Evolutionary conservation across 1,140 invertebrate species (phyloP).

Genomic region (Pseudoatta argentina): DNA sequence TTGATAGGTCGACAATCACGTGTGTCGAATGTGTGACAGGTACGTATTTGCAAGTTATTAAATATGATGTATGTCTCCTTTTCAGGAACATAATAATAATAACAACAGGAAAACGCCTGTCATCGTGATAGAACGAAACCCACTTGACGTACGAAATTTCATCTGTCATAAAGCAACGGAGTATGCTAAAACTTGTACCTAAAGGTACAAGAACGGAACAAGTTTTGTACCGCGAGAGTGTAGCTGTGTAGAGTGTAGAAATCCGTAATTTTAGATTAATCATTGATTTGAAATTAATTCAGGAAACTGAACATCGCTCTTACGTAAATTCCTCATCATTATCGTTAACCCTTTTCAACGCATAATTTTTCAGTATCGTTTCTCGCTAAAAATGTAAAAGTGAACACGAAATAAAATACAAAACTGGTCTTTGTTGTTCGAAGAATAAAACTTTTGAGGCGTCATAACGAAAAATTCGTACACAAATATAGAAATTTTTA

Average conservation of each 20-base stretch:
- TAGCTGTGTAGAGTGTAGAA: too few relatives aligned
- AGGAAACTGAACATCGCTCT: background rate
- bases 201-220: background rate
- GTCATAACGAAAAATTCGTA: too few relatives aligned
- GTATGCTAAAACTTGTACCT: background rate
- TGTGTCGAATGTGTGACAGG: constrained; percentile 20
- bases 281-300: constrained; percentile 8
- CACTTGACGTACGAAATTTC: constrained; percentile 16
- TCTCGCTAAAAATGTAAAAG: too few relatives aligned
- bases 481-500: too few relatives aligned
- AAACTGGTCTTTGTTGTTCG: too few relatives aligned
- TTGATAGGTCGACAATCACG: constrained; percentile 64
- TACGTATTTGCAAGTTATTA: constrained; percentile 35
- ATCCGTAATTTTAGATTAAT: background rate
- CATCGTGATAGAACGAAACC: constrained; percentile 19
- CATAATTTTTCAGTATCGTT: too few relatives aligned
- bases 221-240: background rate
- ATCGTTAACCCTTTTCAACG: background rate
- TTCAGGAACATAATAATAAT: constrained; percentile 31
- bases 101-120: constrained; percentile 27
- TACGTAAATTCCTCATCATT: background rate
- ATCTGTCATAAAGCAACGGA: background rate
- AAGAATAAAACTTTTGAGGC: too few relatives aligned
- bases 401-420: too few relatives aligned
- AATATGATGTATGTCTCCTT: constrained; percentile 9